Evolutionary conservation across 2,113 vertebrate species (phyloP).

Genomic region (Martes martes): DNA sequence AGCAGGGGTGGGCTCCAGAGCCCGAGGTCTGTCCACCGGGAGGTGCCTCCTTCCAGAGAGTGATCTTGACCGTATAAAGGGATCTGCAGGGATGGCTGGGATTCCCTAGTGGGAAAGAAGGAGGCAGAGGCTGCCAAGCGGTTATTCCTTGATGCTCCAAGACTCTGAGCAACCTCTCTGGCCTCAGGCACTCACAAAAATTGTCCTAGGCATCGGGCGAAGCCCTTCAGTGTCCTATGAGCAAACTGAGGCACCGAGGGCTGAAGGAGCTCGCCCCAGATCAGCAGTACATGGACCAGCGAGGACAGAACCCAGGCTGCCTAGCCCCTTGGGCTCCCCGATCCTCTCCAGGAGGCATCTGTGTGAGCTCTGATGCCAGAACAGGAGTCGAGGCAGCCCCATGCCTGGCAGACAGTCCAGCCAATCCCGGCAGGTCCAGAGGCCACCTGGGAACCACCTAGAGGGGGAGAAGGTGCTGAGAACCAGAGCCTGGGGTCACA

Average conservation of each 20-base stretch:
- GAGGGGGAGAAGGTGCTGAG: not conserved
- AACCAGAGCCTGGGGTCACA: not conserved
- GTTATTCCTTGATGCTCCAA: not conserved
- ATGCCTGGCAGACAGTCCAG: not conserved
- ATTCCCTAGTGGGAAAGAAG: not conserved
- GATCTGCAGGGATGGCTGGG: not conserved
- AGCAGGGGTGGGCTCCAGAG: not conserved
- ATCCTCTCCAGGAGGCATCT: not conserved
- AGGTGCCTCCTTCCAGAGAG: not conserved
- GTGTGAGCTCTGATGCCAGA: not conserved
- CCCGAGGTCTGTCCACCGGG: not conserved
- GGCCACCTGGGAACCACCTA: not conserved
- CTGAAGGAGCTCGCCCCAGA: not conserved
- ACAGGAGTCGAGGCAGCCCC: not conserved
- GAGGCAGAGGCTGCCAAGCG: not conserved
- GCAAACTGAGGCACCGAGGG: not conserved
- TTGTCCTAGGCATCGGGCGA: not conserved
- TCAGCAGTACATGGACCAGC: not conserved
- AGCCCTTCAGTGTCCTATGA: not conserved
- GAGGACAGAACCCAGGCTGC: not conserved
- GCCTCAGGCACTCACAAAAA: not conserved
- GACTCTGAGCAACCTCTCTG: rapidly evolving
- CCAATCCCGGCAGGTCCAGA: not conserved
- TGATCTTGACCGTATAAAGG: not conserved
- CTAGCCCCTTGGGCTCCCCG: not conserved